Conservation (phyloP, 1,140 invertebrate species). For the Bombus impatiens region DNA sequence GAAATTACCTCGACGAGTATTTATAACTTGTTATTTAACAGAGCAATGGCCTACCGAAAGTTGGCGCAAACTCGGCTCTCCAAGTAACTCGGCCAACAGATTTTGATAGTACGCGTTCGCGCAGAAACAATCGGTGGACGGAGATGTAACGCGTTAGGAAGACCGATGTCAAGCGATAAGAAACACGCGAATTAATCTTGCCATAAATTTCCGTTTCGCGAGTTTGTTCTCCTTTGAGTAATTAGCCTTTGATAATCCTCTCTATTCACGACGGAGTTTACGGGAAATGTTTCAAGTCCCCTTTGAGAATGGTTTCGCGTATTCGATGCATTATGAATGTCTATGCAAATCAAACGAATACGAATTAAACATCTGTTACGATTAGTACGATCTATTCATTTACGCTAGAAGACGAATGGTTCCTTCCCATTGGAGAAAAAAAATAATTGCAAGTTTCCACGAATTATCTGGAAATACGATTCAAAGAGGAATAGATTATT, state of each 20-base stretch:
- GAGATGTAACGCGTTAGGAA: not conserved
- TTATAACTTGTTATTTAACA: not conserved
- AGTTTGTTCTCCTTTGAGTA: conserved; percentile 13
- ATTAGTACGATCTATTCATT: not conserved
- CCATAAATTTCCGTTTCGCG: conserved; percentile 11
- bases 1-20: not conserved
- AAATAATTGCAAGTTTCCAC: conserved; percentile 15
- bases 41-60: too few relatives aligned
- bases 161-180: conserved; percentile 3
- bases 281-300: not conserved
- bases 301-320: not conserved
- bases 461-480: not conserved
- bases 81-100: not conserved
- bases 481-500: not conserved
- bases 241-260: conserved; percentile 24
- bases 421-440: not conserved
- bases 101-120: not conserved
- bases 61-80: too few relatives aligned
- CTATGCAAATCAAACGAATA: conserved; percentile 39
- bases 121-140: not conserved
- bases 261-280: not conserved
- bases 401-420: not conserved
- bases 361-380: not conserved
- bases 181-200: conserved; percentile 31
- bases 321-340: not conserved